Percentiles rank a stretch among this genome's conserved stretches.
Conservation (phyloP, 2,797 vertebrate genomes). For the Etheostoma perlongum region DNA sequence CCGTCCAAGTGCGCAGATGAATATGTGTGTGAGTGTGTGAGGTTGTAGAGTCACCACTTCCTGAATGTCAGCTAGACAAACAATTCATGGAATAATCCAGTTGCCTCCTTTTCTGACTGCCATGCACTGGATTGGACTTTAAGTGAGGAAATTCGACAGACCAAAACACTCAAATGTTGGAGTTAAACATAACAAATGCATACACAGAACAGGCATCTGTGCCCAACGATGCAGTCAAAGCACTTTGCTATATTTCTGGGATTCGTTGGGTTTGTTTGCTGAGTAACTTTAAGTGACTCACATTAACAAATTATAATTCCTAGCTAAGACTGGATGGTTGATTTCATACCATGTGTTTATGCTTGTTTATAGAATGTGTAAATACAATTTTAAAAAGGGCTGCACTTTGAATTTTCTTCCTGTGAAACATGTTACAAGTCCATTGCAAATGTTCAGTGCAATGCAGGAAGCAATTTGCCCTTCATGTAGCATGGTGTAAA, state of each 20-base stretch:
- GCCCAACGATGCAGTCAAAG: constrained; percentile 37
- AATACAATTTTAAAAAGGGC: not conserved
- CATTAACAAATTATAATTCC: constrained; percentile 42
- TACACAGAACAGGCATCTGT: constrained; percentile 32
- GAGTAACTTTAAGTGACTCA: constrained; percentile 26
- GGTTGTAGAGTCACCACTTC: constrained; percentile 49
- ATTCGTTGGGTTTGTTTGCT: constrained; percentile 32
- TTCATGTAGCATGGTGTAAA: no score
- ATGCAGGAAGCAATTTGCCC: no score
- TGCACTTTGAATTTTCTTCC: not conserved
- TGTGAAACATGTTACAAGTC: no score
- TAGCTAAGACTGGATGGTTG: not conserved
- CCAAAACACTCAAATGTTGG: constrained; percentile 21
- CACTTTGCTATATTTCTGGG: constrained; percentile 34
- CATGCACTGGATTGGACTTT: constrained; percentile 41
- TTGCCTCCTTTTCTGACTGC: constrained; percentile 44
- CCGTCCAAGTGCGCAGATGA: constrained; percentile 60
- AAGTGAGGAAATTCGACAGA: constrained; percentile 47
- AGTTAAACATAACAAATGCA: constrained; percentile 40
- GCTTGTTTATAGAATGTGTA: constrained; percentile 15
- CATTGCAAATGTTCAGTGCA: no score
- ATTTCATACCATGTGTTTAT: not conserved
- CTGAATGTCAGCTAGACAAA: constrained; percentile 61
- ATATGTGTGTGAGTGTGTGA: constrained; percentile 40
- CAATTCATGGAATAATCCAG: constrained; percentile 45